These are phyloP conservation scores for Gymnocephalus cernua DNA, from an alignment of 2,113 vertebrate species.

Conservation along the genomic window DNA sequence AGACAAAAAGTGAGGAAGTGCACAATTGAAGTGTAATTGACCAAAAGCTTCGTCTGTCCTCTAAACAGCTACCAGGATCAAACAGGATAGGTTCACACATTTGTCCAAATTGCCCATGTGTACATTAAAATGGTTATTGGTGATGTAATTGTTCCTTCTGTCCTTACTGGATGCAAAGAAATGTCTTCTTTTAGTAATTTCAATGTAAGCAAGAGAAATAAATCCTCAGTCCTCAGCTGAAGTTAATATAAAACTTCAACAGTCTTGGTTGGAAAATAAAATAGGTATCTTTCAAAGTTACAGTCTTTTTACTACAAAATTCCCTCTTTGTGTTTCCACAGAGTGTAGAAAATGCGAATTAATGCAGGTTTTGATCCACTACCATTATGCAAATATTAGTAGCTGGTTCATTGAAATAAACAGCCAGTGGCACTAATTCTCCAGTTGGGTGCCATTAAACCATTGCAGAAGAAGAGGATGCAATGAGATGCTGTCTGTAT, in stretches of 20 bases:
- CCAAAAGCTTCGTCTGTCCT: background rate
- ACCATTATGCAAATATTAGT: background rate
- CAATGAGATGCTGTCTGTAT: background rate
- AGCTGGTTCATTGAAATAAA: background rate
- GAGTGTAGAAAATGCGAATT: background rate
- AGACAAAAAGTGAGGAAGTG: background rate
- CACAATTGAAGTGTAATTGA: background rate
- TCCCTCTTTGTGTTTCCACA: background rate
- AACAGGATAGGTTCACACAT: background rate
- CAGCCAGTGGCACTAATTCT: background rate
- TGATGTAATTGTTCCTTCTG: background rate
- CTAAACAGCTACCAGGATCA: conserved; percentile 67
- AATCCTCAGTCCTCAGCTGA: background rate
- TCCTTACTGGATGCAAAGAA: background rate
- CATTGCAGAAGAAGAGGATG: background rate
- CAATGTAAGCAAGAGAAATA: background rate
- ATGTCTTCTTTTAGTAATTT: background rate
- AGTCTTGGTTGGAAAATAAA: no score
- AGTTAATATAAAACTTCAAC: background rate
- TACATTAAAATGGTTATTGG: background rate
- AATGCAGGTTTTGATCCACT: background rate
- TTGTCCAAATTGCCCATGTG: no score
- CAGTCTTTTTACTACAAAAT: no score
- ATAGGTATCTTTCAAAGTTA: no score
- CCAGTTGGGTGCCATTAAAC: no score